Conservation (phyloP, 2,888 invertebrate species). For the Dryomyza anilis region DNA sequence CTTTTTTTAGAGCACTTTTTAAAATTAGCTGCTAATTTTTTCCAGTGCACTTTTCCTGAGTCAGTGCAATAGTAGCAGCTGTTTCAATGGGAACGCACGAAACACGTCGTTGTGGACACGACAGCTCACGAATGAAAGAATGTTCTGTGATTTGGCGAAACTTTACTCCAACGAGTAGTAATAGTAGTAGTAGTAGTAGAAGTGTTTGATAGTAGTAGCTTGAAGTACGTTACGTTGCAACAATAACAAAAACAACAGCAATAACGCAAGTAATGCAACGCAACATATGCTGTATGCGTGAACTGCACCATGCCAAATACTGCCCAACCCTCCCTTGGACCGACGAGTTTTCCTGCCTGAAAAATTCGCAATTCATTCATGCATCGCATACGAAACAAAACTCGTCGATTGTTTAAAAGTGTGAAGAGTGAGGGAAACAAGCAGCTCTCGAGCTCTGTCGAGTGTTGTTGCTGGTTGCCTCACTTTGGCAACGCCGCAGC, state of each 20-base stretch:
- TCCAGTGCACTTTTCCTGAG: too few species aligned
- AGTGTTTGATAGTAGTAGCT: not conserved
- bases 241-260: not conserved
- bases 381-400: conserved; percentile 5
- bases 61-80: too few species aligned
- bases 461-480: not conserved
- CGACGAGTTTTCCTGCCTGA: not conserved
- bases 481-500: too few species aligned
- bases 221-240: conserved; percentile 5
- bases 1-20: too few species aligned
- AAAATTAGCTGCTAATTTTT: too few species aligned
- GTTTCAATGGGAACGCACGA: not conserved
- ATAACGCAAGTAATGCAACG: not conserved
- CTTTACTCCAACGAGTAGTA: not conserved
- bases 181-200: not conserved
- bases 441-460: too few species aligned
- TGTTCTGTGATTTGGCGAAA: not conserved
- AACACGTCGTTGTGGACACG: too few species aligned
- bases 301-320: not conserved
- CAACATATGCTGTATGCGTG: conserved; percentile 2
- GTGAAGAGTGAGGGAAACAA: not conserved
- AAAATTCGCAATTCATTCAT: conserved; percentile 6
- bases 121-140: not conserved
- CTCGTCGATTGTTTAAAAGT: too few species aligned
- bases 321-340: not conserved